These are phyloP conservation scores for Lomographa bimaculata DNA, from an alignment of 2,888 invertebrate species.

Conservation along the genomic window DNA sequence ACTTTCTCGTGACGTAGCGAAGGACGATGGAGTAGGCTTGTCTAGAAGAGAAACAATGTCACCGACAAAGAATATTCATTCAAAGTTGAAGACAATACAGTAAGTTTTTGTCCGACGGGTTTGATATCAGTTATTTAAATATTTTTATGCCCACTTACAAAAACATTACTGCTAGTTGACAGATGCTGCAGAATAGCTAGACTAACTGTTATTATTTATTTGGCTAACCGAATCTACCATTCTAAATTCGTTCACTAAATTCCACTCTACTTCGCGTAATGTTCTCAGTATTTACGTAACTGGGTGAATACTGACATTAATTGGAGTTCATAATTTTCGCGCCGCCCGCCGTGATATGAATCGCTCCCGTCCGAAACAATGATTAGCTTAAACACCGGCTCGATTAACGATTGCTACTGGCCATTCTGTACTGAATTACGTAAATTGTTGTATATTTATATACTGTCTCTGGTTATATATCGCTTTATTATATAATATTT, in stretches of 20 bases:
- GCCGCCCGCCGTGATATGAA: slow-evolving; percentile 34
- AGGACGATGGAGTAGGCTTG: too few relatives aligned
- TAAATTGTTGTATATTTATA: slow-evolving; percentile 7
- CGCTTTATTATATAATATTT: slow-evolving; percentile 9
- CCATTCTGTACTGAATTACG: slow-evolving; percentile 7
- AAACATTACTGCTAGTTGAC: too few relatives aligned
- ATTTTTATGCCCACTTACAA: too few relatives aligned
- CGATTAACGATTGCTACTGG: slow-evolving; percentile 19
- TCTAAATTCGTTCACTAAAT: slow-evolving; percentile 7
- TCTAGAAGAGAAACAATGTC: too few relatives aligned
- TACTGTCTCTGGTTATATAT: slow-evolving; percentile 2
- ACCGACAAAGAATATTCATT: too few relatives aligned
- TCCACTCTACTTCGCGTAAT: slow-evolving; percentile 30
- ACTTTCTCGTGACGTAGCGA: too few relatives aligned
- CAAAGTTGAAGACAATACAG: too few relatives aligned
- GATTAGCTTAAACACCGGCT: slow-evolving; percentile 29
- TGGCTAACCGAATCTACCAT: too few relatives aligned
- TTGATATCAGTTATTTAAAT: too few relatives aligned
- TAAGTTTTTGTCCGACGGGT: too few relatives aligned
- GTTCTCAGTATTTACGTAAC: slow-evolving; percentile 41
- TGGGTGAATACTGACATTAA: slow-evolving; percentile 37
- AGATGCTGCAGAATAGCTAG: too few relatives aligned
- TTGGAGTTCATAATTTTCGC: slow-evolving; percentile 43
- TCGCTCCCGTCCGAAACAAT: slow-evolving; percentile 32
- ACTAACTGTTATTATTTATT: too few relatives aligned